phyloP scores from a whole-genome alignment of 2,797 vertebrate genomes.

The Lemur catta region DNA sequence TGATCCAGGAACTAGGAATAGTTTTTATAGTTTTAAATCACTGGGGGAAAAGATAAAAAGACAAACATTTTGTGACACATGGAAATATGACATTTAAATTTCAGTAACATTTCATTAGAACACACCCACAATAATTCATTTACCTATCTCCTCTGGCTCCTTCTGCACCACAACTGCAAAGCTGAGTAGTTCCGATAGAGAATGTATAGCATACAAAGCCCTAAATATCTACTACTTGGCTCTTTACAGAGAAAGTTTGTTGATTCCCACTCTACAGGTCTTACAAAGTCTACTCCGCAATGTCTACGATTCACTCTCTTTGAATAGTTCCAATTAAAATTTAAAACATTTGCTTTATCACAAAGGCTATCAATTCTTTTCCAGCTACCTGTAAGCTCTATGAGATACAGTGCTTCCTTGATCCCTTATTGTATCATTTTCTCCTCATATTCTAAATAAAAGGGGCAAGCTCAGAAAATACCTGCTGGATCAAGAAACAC shows the following conservation, averaged over 20 bases:
- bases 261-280: not conserved
- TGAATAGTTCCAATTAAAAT: conserved; percentile 17
- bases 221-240: not conserved
- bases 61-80: not conserved
- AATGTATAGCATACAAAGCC: not conserved
- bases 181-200: not conserved
- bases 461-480: conserved; percentile 4
- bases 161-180: not conserved
- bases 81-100: not conserved
- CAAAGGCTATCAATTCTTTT: not conserved
- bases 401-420: not conserved
- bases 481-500: not conserved
- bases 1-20: not conserved
- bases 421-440: not conserved
- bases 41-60: not conserved
- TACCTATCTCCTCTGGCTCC: not conserved
- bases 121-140: not conserved
- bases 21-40: conserved; percentile 24
- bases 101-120: conserved; percentile 27
- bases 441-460: conserved; percentile 50
- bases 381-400: not conserved
- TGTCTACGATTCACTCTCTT: not conserved
- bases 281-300: not conserved
- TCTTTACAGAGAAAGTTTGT: not conserved
- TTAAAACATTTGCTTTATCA: not conserved